Evolutionary conservation across 2,888 invertebrate genomes (phyloP), one percentile per base, ranked within the genome.

Genomic region (Timema podura): DNA sequence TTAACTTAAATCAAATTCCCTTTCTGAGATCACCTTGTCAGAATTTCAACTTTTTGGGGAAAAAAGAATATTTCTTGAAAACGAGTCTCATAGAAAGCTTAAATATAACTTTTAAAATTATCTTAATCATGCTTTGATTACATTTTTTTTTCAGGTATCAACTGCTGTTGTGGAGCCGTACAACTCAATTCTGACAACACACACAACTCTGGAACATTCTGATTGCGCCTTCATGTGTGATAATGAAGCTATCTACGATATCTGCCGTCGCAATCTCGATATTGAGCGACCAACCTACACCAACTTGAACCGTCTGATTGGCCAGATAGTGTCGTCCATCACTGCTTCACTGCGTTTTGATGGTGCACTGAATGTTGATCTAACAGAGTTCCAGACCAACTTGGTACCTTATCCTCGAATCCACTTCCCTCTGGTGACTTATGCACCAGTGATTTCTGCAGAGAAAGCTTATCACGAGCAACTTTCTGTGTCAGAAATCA

Each of bases 171-270:
- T 72, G 15, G 72, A 72, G 76, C 86, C 86, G 3, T 86, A 85
- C 80, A 85, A 85, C 76, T 83, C 85, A 68, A 83, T 85, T 66
- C 76, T 85, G 72, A 85, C 85, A 68, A 86, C 85, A 9, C 86
- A 86, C 77, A 86, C 86, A 30, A 85, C 85, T 10, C 59, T 72
- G 15, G 72, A 72, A 75, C 85, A 85, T 75, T 83, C 82, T 0
- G 85, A 85, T 76, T 85, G 85, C 75, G 82, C 84, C 45, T 85
- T 85, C 75, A 84, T 85, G 84, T 84, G 83, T n/a, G 86, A 86
- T 77, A 86, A 86, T 74, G 85, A 86, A 75, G 85, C 85, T 64
- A 76, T 86, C 75, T 84, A 85, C 75, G 85, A 86, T 73, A 84
- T 86, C 72, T 86, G 86, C 78, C 80, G 84, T 46, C 79, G 83